Conservation (phyloP, 2,113 vertebrate genomes). For the Mastomys coucha region DNA sequence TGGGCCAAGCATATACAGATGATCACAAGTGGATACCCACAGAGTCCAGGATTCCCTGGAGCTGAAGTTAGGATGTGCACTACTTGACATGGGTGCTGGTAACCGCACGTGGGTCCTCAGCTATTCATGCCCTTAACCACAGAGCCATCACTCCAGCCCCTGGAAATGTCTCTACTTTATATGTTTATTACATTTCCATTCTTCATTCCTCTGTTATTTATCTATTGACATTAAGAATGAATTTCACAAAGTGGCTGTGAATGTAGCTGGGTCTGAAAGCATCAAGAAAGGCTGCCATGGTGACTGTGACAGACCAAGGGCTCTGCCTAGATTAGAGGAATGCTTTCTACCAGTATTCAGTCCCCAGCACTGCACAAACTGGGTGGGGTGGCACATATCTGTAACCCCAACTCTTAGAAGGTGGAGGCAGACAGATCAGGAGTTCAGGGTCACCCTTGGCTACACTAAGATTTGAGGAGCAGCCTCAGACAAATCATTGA, state of each 20-base stretch:
- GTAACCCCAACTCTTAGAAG: neutral
- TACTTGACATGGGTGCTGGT: neutral
- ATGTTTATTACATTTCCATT: neutral
- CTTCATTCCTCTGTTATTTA: neutral
- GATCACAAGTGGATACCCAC: too few species aligned
- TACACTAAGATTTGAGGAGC: neutral
- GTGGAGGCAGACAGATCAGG: neutral
- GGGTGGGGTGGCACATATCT: neutral
- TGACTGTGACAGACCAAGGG: neutral
- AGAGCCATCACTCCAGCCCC: neutral
- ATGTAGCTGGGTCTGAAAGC: neutral
- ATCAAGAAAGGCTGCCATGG: neutral
- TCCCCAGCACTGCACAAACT: neutral
- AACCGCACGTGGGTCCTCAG: neutral
- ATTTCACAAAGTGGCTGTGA: neutral
- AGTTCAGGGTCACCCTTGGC: neutral
- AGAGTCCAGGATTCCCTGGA: neutral
- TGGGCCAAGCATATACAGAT: too few species aligned
- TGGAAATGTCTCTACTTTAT: neutral
- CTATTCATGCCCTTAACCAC: neutral
- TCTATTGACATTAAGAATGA: neutral
- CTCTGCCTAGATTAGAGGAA: neutral
- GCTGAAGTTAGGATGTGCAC: neutral
- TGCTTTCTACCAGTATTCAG: too few species aligned
- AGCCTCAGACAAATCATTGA: conserved; percentile 70